Evolutionary conservation across 2,113 vertebrate genomes (phyloP), one percentile per base, ranked within the genome.

Genomic region (Burhinus bistriatus): DNA sequence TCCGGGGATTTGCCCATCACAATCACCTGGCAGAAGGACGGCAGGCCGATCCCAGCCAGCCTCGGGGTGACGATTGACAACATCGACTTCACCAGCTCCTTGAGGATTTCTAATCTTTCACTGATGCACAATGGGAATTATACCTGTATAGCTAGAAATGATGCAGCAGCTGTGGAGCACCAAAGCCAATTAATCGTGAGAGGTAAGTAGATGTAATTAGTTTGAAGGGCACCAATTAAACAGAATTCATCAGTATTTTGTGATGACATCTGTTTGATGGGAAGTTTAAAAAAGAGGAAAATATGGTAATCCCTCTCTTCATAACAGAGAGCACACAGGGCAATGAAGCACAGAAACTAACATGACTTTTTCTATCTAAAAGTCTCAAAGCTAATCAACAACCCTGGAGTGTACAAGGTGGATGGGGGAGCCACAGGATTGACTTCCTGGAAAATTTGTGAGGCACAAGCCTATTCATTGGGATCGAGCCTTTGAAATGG

Each of bases 1-100:
- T 99, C 99, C 0, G 99, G 99, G 11, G 99, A 99, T 98, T 97
- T 99, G 69, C 99, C 99, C 11, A 99, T 99, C 97, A 99, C 99
- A 78, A 99, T 99, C 97, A 99, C 99, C n/a, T 99, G 99, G 99
- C 99, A 99, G 97, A 99, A 99, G 94, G 99, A 99, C 0, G 99
- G 99, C 9, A 98, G 99, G 58, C 99, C 99, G 0, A 99, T 99
- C 89, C 99, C 99, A 1, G 98, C 97, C 47, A 99, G 99, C 97
- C 98, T 99, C 1, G 99, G 99, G 1, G 99, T 99, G 55, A 99
- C 99, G 8, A 99, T 99, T 57, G 99, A 99, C 98, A 99, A 99
- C 97, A 99, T 99, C 1, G 99, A 99, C 97, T 99, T 99, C 97
- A 99, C 99, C 91, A 99, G 99, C 98, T 99, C 99, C 15, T 90